Conservation (phyloP, 2,113 vertebrate genomes). For the Alexandromys fortis region DNA sequence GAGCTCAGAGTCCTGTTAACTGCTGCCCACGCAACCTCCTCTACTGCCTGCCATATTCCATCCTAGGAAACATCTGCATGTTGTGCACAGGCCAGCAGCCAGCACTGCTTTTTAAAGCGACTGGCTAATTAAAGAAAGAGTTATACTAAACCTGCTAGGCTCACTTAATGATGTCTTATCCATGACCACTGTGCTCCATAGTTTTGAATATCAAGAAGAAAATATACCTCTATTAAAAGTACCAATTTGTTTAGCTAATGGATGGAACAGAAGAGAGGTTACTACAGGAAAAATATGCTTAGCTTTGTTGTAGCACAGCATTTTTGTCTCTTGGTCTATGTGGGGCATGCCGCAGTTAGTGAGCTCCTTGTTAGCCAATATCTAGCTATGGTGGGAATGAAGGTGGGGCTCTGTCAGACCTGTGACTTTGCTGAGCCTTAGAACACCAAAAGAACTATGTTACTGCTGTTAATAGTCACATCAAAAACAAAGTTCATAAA, state of each 20-base stretch:
- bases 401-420: not conserved
- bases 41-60: not conserved
- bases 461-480: not conserved
- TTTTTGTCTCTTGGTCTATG: not conserved
- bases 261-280: not conserved
- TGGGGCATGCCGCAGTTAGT: not conserved
- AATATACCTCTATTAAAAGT: not conserved
- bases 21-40: not conserved
- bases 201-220: not conserved
- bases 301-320: not conserved
- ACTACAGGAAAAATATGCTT: not conserved
- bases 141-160: not conserved
- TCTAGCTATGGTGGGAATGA: not conserved
- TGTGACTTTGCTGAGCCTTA: not conserved
- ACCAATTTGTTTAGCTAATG: not conserved
- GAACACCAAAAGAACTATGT: not conserved
- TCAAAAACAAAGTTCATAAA: not conserved
- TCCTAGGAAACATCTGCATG: not conserved
- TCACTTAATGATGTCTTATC: not conserved
- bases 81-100: not conserved
- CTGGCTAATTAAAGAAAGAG: not conserved
- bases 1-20: conserved; percentile 22
- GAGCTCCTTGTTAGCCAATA: conserved; percentile 1
- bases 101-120: not conserved
- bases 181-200: not conserved